Evolutionary conservation across 2,888 invertebrate genomes (phyloP), one percentile per base, ranked within the genome.

Genomic region (Crossocerus cetratus): DNA sequence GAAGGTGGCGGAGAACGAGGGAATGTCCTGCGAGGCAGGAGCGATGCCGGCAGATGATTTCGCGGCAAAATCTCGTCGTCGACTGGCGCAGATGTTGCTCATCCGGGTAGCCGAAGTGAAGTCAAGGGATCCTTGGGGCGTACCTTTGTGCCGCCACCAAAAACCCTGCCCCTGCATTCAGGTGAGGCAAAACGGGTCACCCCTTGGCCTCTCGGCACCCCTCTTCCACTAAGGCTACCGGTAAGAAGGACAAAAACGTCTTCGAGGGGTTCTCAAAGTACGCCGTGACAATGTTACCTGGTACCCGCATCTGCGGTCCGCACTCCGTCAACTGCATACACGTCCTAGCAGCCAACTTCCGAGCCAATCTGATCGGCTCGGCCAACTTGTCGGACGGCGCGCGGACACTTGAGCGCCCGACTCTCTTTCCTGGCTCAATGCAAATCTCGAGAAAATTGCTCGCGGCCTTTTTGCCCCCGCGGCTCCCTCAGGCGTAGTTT

Each of bases 21-120:
- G 1, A 18, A 4, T n/a, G 16, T 16, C 14, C 13, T 18, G 16
- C 49, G 44, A 18, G 44, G 54, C 32, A n/a, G 32, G 44, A 56
- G 42, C 11, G 49, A 14, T 4, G 4, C 16, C 13, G 49, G 63
- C 61, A 65, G 73, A 70, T 79, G 78, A 82, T 82, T 80, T 80
- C 82, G 78, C 78, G 79, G 81, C 85, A 76, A 83, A 86, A 88
- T 88, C 88, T 84, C 82, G 80, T 76, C 77, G 80, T 70, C 83
- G 86, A 88, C 88, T 88, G 86, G 76, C 83, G 87, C 87, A 87
- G 87, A 86, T 87, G 87, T 84, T 83, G 84, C 81, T 83, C 82
- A 84, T 85, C 83, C 83, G 84, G 84, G 83, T 83, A 82, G 82
- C 77, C 83, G 80, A 16, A 14, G 43, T 43, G 43, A 81, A 87